These are phyloP conservation scores for Clanis bilineata DNA, from an alignment of 2,888 invertebrate species.

Conservation along the genomic window DNA sequence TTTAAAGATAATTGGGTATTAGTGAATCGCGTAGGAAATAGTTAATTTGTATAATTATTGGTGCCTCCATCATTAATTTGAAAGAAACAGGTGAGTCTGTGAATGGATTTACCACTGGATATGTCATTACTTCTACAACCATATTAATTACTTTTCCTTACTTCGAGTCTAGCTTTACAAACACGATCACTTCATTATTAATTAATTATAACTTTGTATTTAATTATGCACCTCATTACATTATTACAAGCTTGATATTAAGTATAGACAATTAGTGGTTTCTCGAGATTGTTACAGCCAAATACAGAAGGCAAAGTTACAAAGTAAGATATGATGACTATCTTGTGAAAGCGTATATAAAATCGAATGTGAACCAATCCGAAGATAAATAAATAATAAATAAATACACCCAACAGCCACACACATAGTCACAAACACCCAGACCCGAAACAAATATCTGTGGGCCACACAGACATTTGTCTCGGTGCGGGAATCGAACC, in stretches of 20 bases:
- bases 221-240: background rate
- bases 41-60: conserved; percentile 10
- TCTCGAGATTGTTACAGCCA: background rate
- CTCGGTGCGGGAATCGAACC: too few relatives aligned
- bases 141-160: background rate
- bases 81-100: conserved; percentile 11
- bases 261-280: background rate
- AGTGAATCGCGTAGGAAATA: conserved; percentile 13
- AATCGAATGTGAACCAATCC: too few relatives aligned
- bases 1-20: conserved; percentile 13
- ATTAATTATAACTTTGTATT: background rate
- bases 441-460: too few relatives aligned
- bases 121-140: background rate
- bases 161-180: background rate
- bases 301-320: background rate
- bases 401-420: too few relatives aligned
- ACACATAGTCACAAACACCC: too few relatives aligned
- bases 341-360: background rate
- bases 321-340: background rate
- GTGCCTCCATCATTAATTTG: conserved; percentile 11
- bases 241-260: background rate
- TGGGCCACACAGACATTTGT: too few relatives aligned
- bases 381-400: too few relatives aligned
- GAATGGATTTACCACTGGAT: background rate
- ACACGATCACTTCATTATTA: background rate